phyloP scores from a whole-genome alignment of 2,797 vertebrate species.

The Amazona ochrocephala region DNA sequence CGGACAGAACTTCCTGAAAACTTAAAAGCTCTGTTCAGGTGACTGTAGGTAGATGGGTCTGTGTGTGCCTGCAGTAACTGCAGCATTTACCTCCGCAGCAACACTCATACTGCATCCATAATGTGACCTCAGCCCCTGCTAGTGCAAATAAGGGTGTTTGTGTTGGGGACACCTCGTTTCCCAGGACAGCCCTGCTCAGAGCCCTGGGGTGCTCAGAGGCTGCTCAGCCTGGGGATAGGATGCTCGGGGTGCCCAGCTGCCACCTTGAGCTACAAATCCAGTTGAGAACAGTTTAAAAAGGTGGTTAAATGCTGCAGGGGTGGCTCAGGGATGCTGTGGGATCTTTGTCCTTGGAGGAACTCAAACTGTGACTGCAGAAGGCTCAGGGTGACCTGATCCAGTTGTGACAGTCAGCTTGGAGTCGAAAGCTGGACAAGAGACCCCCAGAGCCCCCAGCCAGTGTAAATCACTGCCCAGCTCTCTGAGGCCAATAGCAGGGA shows the following conservation, averaged over 20 bases:
- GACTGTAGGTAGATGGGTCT: neutral
- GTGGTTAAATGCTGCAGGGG: neutral
- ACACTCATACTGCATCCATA: fast-evolving
- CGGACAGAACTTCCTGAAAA: conserved; percentile 80
- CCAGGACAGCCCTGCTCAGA: neutral
- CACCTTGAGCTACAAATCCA: neutral
- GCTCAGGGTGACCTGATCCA: neutral
- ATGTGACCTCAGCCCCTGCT: fast-evolving
- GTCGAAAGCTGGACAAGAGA: neutral
- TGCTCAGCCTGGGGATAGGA: neutral
- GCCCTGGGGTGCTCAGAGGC: neutral
- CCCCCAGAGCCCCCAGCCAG: neutral
- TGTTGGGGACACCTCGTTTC: neutral
- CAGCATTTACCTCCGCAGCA: fast-evolving
- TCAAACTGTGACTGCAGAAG: neutral
- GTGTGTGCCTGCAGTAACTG: neutral
- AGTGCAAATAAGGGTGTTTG: fast-evolving
- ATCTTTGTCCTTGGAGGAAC: neutral
- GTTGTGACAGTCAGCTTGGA: neutral
- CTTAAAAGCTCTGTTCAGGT: conserved; percentile 79
- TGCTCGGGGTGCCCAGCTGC: fast-evolving
- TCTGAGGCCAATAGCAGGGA: neutral
- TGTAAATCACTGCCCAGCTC: neutral
- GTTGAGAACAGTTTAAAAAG: neutral
- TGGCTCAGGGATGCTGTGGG: neutral